These are phyloP conservation scores for Anolis apletophallus DNA, from an alignment of 2,797 vertebrate genomes.

Conservation along the genomic window DNA sequence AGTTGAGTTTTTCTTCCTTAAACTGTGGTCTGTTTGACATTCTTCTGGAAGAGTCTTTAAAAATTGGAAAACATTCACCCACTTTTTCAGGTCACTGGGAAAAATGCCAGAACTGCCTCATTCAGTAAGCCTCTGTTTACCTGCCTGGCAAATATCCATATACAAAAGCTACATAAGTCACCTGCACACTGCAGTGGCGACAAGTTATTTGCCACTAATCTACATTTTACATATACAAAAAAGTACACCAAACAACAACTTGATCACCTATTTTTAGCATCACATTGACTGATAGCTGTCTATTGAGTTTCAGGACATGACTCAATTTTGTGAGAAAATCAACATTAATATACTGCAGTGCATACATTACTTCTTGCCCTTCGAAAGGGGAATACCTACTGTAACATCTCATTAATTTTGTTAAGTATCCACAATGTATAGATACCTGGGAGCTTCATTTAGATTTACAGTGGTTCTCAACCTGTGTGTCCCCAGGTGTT, in stretches of 20 bases:
- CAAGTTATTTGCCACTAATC: conserved; percentile 16
- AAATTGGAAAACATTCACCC: conserved; percentile 16
- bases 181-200: fast-evolving
- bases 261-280: conserved; percentile 2
- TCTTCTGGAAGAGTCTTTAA: neutral
- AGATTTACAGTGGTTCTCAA: too few species aligned
- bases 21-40: neutral
- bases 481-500: too few species aligned
- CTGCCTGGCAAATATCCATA: conserved; percentile 18
- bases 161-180: neutral
- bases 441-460: neutral
- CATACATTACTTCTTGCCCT: neutral
- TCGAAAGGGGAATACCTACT: neutral
- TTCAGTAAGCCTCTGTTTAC: neutral
- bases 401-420: neutral
- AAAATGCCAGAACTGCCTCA: conserved; percentile 28
- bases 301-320: neutral
- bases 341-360: neutral
- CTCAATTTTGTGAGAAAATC: conserved; percentile 2
- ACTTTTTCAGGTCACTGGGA: neutral
- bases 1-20: neutral
- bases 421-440: neutral
- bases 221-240: neutral
- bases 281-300: neutral
- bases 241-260: neutral